Conservation (phyloP, 1,140 invertebrate species). For the Caerostris extrusa region DNA sequence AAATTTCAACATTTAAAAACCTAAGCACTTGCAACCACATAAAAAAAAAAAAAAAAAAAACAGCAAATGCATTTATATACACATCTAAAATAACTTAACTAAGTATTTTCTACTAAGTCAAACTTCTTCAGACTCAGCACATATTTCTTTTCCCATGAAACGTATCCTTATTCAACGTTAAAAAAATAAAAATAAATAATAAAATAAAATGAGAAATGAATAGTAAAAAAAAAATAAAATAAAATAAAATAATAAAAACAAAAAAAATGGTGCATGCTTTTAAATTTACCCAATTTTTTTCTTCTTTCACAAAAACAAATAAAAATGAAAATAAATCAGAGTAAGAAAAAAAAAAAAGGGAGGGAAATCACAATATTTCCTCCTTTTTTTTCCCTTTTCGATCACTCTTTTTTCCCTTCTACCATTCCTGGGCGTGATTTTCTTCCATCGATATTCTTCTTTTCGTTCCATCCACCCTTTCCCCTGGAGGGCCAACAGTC, state of each 20-base stretch:
- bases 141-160: conserved; percentile 33
- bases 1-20: conserved; percentile 1
- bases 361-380: conserved; percentile 59
- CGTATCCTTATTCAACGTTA: conserved; percentile 7
- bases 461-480: conserved; percentile 5
- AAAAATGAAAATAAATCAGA: conserved; percentile 68
- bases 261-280: conserved; percentile 17
- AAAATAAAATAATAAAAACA: background rate
- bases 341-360: conserved; percentile 23
- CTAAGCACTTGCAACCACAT: background rate
- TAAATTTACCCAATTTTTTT: conserved; percentile 60
- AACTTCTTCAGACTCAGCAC: background rate
- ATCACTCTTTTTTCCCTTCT: background rate
- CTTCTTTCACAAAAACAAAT: conserved; percentile 53
- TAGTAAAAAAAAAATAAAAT: too few species aligned
- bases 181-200: background rate
- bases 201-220: too few species aligned
- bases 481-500: conserved; percentile 52
- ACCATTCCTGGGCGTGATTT: conserved; percentile 54
- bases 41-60: background rate
- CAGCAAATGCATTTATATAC: background rate
- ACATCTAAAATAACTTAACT: conserved; percentile 32
- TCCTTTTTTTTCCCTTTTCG: background rate
- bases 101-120: background rate
- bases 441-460: conserved; percentile 69